A percentile compares a stretch with the other conserved stretches of the same genome.
Evolutionary conservation across 2,113 vertebrate genomes (phyloP).

Genomic region (Sakesphorus luctuosus): DNA sequence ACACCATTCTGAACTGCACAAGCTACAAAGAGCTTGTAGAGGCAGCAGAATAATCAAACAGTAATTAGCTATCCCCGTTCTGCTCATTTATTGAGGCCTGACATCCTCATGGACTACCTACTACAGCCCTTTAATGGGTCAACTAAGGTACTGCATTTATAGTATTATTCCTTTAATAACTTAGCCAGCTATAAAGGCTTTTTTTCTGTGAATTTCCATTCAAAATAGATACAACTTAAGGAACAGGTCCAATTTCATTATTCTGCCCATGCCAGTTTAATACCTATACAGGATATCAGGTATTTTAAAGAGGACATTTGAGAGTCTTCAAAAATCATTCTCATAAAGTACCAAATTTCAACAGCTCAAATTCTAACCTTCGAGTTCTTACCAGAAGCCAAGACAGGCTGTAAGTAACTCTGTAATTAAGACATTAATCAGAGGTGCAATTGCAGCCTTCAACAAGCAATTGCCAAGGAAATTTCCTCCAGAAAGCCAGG

Average conservation of each 20-base stretch:
- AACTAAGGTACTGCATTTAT: neutral
- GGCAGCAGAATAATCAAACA: neutral
- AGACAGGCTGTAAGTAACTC: neutral
- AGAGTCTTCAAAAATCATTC: neutral
- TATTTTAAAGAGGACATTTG: neutral
- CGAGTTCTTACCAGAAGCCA: neutral
- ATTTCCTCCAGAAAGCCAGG: neutral
- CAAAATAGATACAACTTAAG: neutral
- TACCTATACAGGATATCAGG: neutral
- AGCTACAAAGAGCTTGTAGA: neutral
- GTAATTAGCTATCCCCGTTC: neutral
- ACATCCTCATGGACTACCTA: neutral
- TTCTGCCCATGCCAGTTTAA: neutral
- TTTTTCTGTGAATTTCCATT: neutral
- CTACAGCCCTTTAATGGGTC: rapidly evolving
- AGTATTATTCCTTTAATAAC: neutral
- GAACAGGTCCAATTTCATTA: neutral
- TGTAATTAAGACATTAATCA: neutral
- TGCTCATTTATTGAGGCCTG: neutral
- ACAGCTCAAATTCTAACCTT: neutral
- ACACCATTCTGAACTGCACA: neutral
- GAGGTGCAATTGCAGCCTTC: neutral
- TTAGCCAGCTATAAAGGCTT: neutral
- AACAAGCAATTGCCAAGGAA: neutral
- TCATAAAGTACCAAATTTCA: neutral